Evolutionary conservation across 37 sponge, comb jelly and placozoan genomes (phyloP).

Genomic region (Spongilla lacustris): DNA sequence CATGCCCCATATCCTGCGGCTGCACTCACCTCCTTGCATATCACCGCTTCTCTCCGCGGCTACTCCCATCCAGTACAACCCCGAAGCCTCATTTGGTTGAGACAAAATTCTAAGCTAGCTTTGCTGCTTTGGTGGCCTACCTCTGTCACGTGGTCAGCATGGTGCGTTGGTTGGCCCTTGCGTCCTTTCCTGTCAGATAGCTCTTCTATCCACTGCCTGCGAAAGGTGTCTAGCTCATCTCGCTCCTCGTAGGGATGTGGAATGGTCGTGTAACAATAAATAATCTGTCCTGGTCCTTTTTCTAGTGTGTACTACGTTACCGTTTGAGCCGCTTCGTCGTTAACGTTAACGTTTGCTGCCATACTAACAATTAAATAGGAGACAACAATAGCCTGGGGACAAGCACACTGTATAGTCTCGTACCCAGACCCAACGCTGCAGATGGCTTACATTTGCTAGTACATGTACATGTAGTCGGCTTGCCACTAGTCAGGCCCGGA

Average conservation of each 20-base stretch:
- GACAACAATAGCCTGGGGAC: no score
- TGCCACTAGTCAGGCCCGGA: no score
- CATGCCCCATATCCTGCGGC: neutral
- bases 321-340: no score
- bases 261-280: no score
- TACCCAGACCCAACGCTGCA: no score
- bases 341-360: no score
- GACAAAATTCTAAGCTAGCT: neutral
- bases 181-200: conserved; percentile 5
- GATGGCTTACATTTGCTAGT: no score
- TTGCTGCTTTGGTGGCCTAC: neutral
- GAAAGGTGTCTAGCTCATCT: conserved; percentile 63
- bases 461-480: no score
- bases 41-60: conserved; percentile 72
- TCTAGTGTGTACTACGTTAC: no score
- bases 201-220: conserved; percentile 76
- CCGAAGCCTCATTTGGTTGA: conserved; percentile 38
- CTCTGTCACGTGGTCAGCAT: conserved; percentile 7
- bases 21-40: conserved; percentile 41
- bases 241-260: conserved; percentile 30
- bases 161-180: neutral
- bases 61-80: conserved; percentile 76
- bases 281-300: no score
- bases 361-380: no score
- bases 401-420: no score